These are phyloP conservation scores for Clarias magur DNA, from an alignment of 2,113 vertebrate species.

Conservation along the genomic window DNA sequence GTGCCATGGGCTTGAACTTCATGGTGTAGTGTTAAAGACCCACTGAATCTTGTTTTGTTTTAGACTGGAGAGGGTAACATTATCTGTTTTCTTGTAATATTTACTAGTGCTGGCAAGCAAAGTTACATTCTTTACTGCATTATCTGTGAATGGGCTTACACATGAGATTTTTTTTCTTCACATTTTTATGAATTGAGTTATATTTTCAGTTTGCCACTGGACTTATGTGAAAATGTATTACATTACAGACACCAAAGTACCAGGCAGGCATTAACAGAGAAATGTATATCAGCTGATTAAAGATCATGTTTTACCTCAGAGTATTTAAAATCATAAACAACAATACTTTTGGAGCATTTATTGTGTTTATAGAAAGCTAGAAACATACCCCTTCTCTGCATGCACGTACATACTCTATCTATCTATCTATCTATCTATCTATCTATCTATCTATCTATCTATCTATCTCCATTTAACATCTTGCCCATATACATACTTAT, in stretches of 20 bases:
- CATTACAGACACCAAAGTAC: neutral
- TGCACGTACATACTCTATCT: no score
- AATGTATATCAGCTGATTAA: neutral
- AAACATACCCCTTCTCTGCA: no score
- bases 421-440: no score
- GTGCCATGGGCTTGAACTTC: conserved; percentile 4
- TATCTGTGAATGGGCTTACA: neutral
- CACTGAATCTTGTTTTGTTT: conserved; percentile 32
- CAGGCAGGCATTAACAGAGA: neutral
- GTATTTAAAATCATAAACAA: neutral
- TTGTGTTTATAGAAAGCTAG: no score
- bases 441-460: no score
- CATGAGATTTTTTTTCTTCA: neutral
- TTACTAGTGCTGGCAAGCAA: neutral
- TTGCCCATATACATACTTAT: no score
- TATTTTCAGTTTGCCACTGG: neutral
- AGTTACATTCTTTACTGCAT: neutral
- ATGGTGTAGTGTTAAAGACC: conserved; percentile 14
- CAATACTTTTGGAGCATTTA: neutral
- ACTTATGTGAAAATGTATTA: neutral
- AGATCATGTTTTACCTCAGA: no score
- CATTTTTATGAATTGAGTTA: neutral
- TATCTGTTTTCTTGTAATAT: conserved; percentile 23
- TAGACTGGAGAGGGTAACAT: neutral
- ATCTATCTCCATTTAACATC: no score